Base-by-base conservation (phyloP, 2,888 invertebrate genomes). In the Busseola fusca region DNA sequence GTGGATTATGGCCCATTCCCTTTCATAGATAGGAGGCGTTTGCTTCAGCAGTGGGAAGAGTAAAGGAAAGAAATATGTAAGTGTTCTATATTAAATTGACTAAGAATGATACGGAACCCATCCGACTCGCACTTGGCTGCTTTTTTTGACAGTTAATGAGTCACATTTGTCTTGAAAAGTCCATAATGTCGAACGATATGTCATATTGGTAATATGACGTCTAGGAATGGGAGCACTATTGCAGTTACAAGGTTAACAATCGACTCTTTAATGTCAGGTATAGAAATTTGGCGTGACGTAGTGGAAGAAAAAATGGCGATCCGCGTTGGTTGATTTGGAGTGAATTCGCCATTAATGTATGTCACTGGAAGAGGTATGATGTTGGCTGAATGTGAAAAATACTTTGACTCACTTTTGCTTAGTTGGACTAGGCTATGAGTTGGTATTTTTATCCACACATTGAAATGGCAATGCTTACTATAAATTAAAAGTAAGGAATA, bases 201-300 rank as follows among this genome's bases (percentile, higher is more conserved):
- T 85, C 81, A 77, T 81, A 78, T 75, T 75, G 69, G 74, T 69
- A 79, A 76, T 78, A 10, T 77, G 72, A 75, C 68, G 74, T 72
- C 64, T 76, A 77, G 77, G 78, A 84, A 84, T 82, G 74, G 72
- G 82, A 83, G 78, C 82, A 80, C 52, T 72, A 58, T 64, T 75
- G 76, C 76, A 68, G 73, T 78, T 74, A 80, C 85, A 86, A 86
- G 86, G 85, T 78, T 78, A 85, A 77, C 75, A 80, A 80, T 83
- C 71, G 67, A 60, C 60, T 65, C 64, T 80, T 65, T 83, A 86
- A 85, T 84, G 85, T 78, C 84, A 85, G 75, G 64, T 80, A 77
- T 71, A 71, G 71, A 80, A 83, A 76, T 76, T 52, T 64, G 59
- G 74, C 78, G 75, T 85, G 81, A 78, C 78, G 76, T 70, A 69